Evolutionary conservation across 2,113 vertebrate genomes (phyloP).

Genomic region (Gallinago undulata): DNA sequence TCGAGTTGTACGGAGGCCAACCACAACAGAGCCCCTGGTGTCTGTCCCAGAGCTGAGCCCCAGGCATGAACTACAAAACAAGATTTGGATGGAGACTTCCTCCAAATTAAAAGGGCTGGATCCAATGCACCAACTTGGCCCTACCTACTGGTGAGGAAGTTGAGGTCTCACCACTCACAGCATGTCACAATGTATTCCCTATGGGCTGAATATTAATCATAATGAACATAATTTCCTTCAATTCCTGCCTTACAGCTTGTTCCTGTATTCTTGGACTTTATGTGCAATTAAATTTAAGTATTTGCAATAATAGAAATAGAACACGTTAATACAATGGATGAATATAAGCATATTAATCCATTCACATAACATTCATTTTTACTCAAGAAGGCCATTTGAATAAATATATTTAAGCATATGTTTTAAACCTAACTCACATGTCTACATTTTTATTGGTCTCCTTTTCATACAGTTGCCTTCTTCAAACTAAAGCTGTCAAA

Average conservation of each 20-base stretch:
- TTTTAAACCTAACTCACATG: neutral
- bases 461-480: neutral
- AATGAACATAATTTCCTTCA: neutral
- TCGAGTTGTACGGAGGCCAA: fast-evolving
- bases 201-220: neutral
- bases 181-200: neutral
- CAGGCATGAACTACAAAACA: neutral
- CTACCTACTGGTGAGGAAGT: neutral
- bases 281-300: neutral
- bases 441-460: neutral
- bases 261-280: neutral
- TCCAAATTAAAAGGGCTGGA: neutral
- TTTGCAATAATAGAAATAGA: neutral
- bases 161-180: neutral
- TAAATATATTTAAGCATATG: neutral
- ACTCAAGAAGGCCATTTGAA: neutral
- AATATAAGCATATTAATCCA: neutral
- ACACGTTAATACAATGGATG: neutral
- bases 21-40: neutral
- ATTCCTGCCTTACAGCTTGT: neutral
- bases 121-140: neutral
- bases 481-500: neutral
- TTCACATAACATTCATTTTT: neutral
- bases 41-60: neutral
- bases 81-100: neutral